Evolutionary conservation across 2,888 invertebrate genomes (phyloP).

Genomic region (Camptogramma bilineatum): DNA sequence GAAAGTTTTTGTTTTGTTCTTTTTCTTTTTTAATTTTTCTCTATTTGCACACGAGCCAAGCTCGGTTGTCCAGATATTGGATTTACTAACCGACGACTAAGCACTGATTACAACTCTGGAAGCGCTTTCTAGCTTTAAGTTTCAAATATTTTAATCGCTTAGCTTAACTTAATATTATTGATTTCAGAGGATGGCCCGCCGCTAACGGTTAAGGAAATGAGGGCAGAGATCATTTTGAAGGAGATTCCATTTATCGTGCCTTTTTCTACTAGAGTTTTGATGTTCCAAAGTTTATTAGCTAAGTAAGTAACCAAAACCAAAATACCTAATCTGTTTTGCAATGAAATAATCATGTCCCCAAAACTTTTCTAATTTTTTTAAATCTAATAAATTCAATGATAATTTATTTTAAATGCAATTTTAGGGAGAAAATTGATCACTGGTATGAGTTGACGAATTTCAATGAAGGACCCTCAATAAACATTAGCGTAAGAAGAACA

Average conservation of each 20-base stretch:
- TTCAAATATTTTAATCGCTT: too few relatives aligned
- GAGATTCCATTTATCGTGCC: slow-evolving; percentile 98
- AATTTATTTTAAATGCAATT: background rate
- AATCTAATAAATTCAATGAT: too few relatives aligned
- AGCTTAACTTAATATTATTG: background rate
- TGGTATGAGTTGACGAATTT: slow-evolving; percentile 91
- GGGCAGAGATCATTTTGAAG: slow-evolving; percentile 94
- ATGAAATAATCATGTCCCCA: background rate
- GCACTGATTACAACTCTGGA: too few relatives aligned
- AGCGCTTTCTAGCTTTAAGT: too few relatives aligned
- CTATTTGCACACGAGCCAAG: too few relatives aligned
- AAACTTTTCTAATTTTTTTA: too few relatives aligned
- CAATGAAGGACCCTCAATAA: slow-evolving; percentile 90
- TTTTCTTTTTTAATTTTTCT: too few relatives aligned
- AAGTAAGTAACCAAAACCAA: slow-evolving; percentile 69
- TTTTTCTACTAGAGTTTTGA: slow-evolving; percentile 95
- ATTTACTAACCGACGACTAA: too few relatives aligned
- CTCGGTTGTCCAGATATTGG: too few relatives aligned
- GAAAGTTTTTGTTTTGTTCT: too few relatives aligned
- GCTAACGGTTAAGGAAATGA: slow-evolving; percentile 93
- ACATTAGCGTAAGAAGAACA: slow-evolving; percentile 92
- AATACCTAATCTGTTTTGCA: too few relatives aligned
- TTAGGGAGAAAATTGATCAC: slow-evolving; percentile 88
- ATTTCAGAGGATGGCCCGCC: slow-evolving; percentile 91
- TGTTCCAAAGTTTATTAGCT: slow-evolving; percentile 89